These are phyloP conservation scores for Dunckerocampus dactyliophorus DNA, from an alignment of 2,113 vertebrate species.

Conservation along the genomic window DNA sequence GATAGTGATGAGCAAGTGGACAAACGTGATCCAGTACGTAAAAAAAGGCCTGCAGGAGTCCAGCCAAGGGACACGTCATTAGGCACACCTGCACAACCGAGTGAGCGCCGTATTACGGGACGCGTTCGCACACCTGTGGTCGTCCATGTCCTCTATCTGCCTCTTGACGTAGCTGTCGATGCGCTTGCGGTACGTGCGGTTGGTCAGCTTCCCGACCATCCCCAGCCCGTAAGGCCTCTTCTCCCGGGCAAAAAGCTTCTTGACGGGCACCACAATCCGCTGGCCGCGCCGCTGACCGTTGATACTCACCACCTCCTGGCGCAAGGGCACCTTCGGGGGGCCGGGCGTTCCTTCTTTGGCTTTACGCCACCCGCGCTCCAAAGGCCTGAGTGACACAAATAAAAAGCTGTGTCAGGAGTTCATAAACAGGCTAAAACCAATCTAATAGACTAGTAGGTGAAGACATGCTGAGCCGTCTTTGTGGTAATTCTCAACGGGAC, in stretches of 20 bases:
- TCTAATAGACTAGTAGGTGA: no score
- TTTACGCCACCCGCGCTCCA: slow-evolving; percentile 95
- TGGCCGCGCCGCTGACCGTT: slow-evolving; percentile 86
- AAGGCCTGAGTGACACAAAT: slow-evolving; percentile 71
- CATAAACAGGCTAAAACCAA: background rate
- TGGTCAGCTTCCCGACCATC: slow-evolving; percentile 97
- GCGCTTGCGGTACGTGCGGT: slow-evolving; percentile 95
- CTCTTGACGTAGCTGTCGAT: slow-evolving; percentile 96
- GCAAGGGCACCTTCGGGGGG: slow-evolving; percentile 89
- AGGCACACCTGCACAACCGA: background rate
- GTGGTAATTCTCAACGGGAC: no score
- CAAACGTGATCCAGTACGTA: slow-evolving; percentile 98
- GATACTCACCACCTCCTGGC: slow-evolving; percentile 93
- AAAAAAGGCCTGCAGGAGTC: slow-evolving; percentile 86
- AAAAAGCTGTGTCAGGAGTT: no score
- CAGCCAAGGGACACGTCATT: background rate
- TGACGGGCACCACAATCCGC: slow-evolving; percentile 88
- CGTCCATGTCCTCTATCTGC: slow-evolving; percentile 98
- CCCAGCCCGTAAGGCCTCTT: slow-evolving; percentile 94
- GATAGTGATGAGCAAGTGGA: slow-evolving; percentile 95
- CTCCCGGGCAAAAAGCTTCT: slow-evolving; percentile 93
- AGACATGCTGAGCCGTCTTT: no score
- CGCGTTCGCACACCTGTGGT: slow-evolving; percentile 81
- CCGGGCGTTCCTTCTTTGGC: slow-evolving; percentile 81
- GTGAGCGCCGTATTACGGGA: no score